Evolutionary conservation across 2,888 invertebrate genomes (phyloP), one percentile per base, ranked within the genome.

Genomic region (Operophtera brumata): DNA sequence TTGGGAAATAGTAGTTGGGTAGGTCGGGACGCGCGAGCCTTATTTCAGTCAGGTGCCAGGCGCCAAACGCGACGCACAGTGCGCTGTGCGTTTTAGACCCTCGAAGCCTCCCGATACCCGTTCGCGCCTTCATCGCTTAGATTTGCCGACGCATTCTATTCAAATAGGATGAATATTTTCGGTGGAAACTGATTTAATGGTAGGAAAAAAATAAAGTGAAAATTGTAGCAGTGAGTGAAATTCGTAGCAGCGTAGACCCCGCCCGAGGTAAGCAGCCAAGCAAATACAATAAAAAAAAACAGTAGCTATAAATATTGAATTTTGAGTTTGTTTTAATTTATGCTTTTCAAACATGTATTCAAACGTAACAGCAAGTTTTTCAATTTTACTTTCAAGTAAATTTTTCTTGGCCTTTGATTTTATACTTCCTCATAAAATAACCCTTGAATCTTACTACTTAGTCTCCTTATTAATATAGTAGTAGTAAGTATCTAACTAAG

Each of bases 11-110:
- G 78, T 71, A 75, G 82, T 89, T 75, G 88, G 86, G 86, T 88
- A 89, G 88, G 88, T 89, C 88, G 86, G 82, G 85, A 84, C 84
- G 86, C 83, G 82, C 80, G 80, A 84, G 82, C 81, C 84, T 84
- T 71, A 66, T 76, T 81, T 83, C 87, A 89, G 89, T 88, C 87
- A 86, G 86, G 89, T 88, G 89, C 78, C 82, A 73, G 77, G 80
- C 89, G 87, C 83, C 88, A 82, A 74, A 66, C 85, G 82, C 81
- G 80, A 76, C 83, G 78, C 84, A 86, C 75, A 72, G 77, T 66
- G 71, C 72, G 66, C 61, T 63, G 71, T 62, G 67, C 57, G 70
- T 67, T 64, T 64, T 58, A 57, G 65, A 64, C 80, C 77, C 65
- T 62, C 69, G 67, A 72, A 79, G 78, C 81, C 83, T 82, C 73